Conservation (phyloP, 2,888 invertebrate species). For the Coelogynopora nodosa region DNA sequence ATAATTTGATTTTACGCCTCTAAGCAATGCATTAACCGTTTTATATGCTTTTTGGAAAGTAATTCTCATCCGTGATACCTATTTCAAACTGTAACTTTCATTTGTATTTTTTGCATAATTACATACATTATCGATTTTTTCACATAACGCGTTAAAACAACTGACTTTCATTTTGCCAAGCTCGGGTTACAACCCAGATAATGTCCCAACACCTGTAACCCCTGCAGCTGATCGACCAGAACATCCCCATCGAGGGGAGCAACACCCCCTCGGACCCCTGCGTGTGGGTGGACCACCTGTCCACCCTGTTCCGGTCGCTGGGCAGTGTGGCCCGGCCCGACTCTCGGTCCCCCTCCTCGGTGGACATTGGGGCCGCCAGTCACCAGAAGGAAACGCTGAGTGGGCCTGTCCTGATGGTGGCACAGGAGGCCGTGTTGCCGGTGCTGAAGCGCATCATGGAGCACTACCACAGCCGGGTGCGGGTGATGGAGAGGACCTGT, state of each 20-base stretch:
- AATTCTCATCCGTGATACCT: too few species aligned
- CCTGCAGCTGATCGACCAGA: neutral
- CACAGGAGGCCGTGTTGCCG: neutral
- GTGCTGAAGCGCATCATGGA: constrained; percentile 11
- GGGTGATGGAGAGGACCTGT: constrained; percentile 36
- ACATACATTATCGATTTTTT: too few species aligned
- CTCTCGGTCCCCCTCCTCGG: neutral
- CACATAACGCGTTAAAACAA: too few species aligned
- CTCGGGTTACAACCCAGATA: too few species aligned
- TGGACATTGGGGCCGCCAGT: too few species aligned
- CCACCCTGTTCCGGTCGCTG: neutral
- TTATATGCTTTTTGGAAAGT: too few species aligned
- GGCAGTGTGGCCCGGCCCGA: neutral
- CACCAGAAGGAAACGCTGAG: neutral
- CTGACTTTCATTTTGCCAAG: too few species aligned
- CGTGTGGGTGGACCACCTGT: constrained; percentile 34
- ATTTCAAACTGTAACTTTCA: too few species aligned
- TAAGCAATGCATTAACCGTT: too few species aligned
- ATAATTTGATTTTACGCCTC: too few species aligned
- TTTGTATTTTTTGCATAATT: neutral
- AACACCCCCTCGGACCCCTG: constrained; percentile 23
- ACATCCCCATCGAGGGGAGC: neutral
- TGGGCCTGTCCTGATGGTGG: neutral
- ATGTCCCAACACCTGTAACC: too few species aligned
- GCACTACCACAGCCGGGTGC: constrained; percentile 21